Base-by-base conservation (phyloP, 2,113 vertebrate genomes). In the Muntiacus reevesi region DNA sequence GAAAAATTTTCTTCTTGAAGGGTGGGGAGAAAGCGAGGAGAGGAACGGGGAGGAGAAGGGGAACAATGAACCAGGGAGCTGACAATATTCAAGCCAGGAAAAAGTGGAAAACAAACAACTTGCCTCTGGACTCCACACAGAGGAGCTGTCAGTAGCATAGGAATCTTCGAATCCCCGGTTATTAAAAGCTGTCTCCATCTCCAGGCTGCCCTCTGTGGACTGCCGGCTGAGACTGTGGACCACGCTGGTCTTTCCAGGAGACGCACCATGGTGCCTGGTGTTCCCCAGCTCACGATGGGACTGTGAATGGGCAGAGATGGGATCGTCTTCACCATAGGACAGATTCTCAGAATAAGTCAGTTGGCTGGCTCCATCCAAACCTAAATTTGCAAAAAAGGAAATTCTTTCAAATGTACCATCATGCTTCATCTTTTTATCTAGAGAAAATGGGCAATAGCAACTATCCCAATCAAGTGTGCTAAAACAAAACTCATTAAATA, bases 71-170 rank as follows among this genome's bases (percentile, higher is more conserved):
- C 59, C 19, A 59, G 13, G 28, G 28, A 57, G 7, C 19, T 13
- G 19, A 71, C 6, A 85, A 25, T 3, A 81, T 10, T 12, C 40
- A 59, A 78, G 30, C 23, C 64, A 86, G 33, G 13, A 54, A 85
- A 93, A 30, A 87, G 45, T 1, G 2, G 45, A 83, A 87, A 76
- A 74, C 28, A 40, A 60, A 5, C 7, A 33, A 97, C 98, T 98
- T 99, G 99, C 99, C 99, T 99, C 99, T 57, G 99, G 99, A 98
- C 98, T 99, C 99, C 99, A 99, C 33, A 98, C 98, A 0, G 99
- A 99, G 74, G 99, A 99, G 98, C 99, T 99, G 96, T 99, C 99
- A 1, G 99, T 99, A 71, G 98, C 98, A 9, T 99, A 99, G 2
- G 98, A 99, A 94, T 98, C 99, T 98, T 99, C 99, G 54, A 98